These are phyloP conservation scores for Stenichneumon culpator DNA, from an alignment of 2,888 invertebrate genomes.

Conservation along the genomic window DNA sequence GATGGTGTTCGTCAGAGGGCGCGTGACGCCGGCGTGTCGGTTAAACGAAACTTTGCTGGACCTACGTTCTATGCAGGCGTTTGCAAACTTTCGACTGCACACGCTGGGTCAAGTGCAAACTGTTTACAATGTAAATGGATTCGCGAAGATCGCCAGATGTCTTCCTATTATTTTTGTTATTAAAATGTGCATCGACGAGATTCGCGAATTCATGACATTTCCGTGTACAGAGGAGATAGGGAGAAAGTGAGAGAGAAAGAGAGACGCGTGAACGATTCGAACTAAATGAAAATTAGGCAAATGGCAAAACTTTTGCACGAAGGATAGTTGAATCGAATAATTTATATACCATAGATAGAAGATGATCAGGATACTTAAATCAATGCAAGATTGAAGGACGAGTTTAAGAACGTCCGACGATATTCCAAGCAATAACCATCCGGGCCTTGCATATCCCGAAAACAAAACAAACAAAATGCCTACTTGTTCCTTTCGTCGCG, in stretches of 20 bases:
- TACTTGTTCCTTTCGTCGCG: constrained; percentile 68
- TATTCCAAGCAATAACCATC: constrained; percentile 62
- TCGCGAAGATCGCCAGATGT: constrained; percentile 25
- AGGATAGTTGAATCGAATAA: constrained; percentile 54
- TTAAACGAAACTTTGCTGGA: constrained; percentile 74
- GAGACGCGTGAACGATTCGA: constrained; percentile 13
- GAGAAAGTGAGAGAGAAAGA: constrained; percentile 1
- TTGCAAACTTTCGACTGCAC: constrained; percentile 75
- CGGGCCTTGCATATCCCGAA: constrained; percentile 55
- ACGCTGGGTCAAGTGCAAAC: constrained; percentile 43
- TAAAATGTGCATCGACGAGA: neutral
- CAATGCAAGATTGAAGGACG: constrained; percentile 16
- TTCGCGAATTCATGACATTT: constrained; percentile 11
- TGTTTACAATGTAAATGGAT: constrained; percentile 5
- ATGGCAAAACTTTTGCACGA: constrained; percentile 24
- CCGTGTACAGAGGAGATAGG: constrained; percentile 3
- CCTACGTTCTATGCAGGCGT: constrained; percentile 80
- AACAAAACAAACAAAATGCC: constrained; percentile 56
- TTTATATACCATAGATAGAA: constrained; percentile 44
- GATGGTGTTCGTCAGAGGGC: constrained; percentile 24
- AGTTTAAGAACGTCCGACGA: constrained; percentile 34
- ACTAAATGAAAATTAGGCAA: constrained; percentile 1
- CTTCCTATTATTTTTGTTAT: constrained; percentile 25
- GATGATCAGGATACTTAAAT: constrained; percentile 60
- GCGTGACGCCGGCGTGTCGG: constrained; percentile 49